Conservation (phyloP, 1,140 invertebrate genomes). For the Neuroterus valhalla region DNA sequence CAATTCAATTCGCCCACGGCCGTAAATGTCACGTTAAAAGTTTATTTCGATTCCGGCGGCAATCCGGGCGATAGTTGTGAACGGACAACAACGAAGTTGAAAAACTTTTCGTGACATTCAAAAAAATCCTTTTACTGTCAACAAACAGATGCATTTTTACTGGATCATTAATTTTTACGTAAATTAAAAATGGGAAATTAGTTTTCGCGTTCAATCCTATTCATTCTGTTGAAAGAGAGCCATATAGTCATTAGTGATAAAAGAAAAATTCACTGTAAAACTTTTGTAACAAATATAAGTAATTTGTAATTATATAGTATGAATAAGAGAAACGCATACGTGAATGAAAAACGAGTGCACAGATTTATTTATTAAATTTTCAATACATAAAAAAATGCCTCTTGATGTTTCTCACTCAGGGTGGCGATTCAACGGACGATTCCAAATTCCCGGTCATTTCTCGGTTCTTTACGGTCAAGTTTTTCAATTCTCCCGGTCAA, state of each 20-base stretch:
- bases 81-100: background rate
- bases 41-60: background rate
- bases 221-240: background rate
- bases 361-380: too few relatives aligned
- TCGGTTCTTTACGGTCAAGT: too few relatives aligned
- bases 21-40: conserved; percentile 12
- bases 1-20: conserved; percentile 6
- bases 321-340: too few relatives aligned
- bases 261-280: too few relatives aligned
- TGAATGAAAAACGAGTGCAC: too few relatives aligned
- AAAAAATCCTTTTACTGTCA: background rate
- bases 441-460: too few relatives aligned
- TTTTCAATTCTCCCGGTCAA: too few relatives aligned
- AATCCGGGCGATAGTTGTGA: conserved; percentile 14
- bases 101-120: background rate
- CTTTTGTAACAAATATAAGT: too few relatives aligned
- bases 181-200: background rate
- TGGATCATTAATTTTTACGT: background rate
- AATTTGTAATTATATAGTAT: too few relatives aligned
- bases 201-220: background rate
- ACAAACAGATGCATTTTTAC: background rate
- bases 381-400: too few relatives aligned
- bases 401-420: too few relatives aligned
- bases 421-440: too few relatives aligned
- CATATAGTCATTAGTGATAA: background rate